These are phyloP conservation scores for Rhynchotus rufescens DNA, from an alignment of 2,797 vertebrate species.

Conservation along the genomic window DNA sequence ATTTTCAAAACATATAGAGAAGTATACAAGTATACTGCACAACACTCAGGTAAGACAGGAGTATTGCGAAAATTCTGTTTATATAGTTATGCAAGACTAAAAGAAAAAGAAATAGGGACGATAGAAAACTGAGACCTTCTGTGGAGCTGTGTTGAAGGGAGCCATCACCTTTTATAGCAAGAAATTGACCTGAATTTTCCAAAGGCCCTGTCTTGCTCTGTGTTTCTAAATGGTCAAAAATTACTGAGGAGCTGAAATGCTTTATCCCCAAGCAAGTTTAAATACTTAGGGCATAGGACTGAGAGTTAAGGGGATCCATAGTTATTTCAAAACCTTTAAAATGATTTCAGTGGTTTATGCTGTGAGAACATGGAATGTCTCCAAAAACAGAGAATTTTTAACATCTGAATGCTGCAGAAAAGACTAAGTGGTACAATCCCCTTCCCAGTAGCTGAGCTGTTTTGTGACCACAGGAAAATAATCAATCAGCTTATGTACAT, in stretches of 20 bases:
- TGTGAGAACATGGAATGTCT: background rate
- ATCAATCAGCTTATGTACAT: background rate
- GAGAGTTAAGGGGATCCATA: background rate
- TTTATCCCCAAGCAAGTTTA: background rate
- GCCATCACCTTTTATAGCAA: background rate
- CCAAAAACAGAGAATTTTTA: background rate
- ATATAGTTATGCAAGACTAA: background rate
- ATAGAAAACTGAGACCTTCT: background rate
- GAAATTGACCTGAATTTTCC: background rate
- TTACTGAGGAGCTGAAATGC: background rate
- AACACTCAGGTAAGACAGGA: background rate
- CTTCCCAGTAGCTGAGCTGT: background rate
- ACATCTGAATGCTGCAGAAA: background rate
- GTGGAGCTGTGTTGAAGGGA: background rate
- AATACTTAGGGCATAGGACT: background rate
- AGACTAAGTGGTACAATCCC: background rate
- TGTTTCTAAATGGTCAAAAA: background rate
- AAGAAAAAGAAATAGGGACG: background rate
- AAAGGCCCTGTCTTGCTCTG: background rate
- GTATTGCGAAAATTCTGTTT: background rate
- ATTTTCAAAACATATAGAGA: background rate
- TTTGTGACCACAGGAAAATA: conserved; percentile 11
- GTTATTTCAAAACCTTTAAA: background rate
- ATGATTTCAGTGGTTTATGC: background rate
- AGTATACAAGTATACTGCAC: background rate